A percentile compares a stretch with the other conserved stretches of the same genome.
phyloP scores from a whole-genome alignment of 2,797 vertebrate species.

The Sebastes minor region DNA sequence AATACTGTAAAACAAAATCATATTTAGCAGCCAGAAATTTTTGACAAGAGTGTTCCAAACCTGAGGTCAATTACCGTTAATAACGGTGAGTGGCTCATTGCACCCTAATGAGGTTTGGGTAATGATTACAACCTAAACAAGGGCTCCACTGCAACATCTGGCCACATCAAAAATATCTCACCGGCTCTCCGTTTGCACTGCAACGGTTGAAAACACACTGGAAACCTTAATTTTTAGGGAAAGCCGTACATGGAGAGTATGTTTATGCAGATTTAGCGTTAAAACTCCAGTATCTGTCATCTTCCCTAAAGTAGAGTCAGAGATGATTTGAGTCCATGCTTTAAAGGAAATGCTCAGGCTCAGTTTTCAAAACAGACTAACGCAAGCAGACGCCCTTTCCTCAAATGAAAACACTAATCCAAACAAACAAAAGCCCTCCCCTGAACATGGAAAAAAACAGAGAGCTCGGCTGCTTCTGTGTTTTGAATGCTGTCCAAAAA shows the following conservation, averaged over 20 bases:
- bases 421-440: constrained; percentile 56
- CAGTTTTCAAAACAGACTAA: constrained; percentile 66
- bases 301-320: constrained; percentile 30
- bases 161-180: constrained; percentile 57
- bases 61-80: constrained; percentile 71
- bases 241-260: background rate
- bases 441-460: constrained; percentile 1
- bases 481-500: constrained; percentile 37
- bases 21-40: constrained; percentile 58
- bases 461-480: background rate
- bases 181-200: constrained; percentile 1
- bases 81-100: constrained; percentile 64
- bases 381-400: constrained; percentile 44
- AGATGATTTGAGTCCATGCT: constrained; percentile 38
- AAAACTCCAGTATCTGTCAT: constrained; percentile 19
- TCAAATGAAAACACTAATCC: constrained; percentile 59
- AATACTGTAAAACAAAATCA: constrained; percentile 63
- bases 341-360: constrained; percentile 57
- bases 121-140: constrained; percentile 66
- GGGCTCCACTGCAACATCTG: constrained; percentile 43
- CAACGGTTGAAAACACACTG: constrained; percentile 6
- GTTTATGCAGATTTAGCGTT: constrained; percentile 28
- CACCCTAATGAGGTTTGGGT: constrained; percentile 67
- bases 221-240: constrained; percentile 6
- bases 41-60: constrained; percentile 47